Base-by-base conservation (phyloP, 92 coral and sea anemone genomes). In the Scolanthus callimorphus region DNA sequence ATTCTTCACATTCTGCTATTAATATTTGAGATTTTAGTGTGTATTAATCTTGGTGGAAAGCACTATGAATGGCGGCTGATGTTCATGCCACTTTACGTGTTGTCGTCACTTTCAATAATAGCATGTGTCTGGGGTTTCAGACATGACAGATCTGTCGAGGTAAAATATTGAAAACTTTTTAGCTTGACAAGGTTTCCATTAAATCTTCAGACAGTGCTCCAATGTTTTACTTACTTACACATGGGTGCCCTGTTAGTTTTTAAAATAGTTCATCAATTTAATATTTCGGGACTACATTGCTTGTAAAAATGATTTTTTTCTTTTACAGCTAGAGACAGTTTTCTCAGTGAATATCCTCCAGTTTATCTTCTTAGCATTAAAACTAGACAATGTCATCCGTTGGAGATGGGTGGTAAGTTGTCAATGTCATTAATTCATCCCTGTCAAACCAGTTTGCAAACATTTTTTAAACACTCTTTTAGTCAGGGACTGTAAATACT, bases 321-420 rank as follows among this genome's bases (percentile, higher is more conserved):
- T 39, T 43, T 59, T 65, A 13, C 74, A 92, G 98, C 77, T 92
- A 45, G 96, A 92, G 68, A 88, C 95, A 13, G 81, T 88, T 23
- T 92, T 92, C 50, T 89, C 98, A 43, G 94, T 92, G 34, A 92
- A 92, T 62, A 83, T 84, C 51, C 85, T 92, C 2, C 96, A 92
- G 76, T 92, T 92, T 51, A 84, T 92, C 29, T 92, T 92, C 61
- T 69, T 92, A 45, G 91, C 98, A 9, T 30, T 92, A 44, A 77
- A 77, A 56, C 74, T 92, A 29, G 98, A 92, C 55, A 66, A 75
- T 39, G 80, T 92, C 20, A 86, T 92, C 30, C 67, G 44, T 24
- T 92, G 98, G 98, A 79, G 91, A 2, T 92, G 98, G 98, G 98
- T 89, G 86, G 98, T 92, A 69, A 88, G 98, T 92, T 17, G 37